Evolutionary conservation across 2,797 vertebrate genomes (phyloP), one percentile per base, ranked within the genome.

Genomic region (Aotus griseimembra): DNA sequence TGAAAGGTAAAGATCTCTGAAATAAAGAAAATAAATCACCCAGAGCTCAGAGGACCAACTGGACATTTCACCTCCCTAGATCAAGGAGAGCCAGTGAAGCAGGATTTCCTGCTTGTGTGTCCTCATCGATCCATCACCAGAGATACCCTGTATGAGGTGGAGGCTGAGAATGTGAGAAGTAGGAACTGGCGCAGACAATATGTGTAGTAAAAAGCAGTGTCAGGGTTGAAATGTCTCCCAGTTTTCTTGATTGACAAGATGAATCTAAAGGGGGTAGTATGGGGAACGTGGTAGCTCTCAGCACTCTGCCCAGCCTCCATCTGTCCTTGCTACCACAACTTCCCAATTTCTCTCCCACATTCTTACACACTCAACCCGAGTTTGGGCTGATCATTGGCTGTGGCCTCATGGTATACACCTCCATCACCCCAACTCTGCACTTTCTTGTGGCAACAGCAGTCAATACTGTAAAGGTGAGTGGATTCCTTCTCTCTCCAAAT

Each of bases 101-200:
- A 41, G 39, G 55, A 36, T 36, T 36, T 36, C 36, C 36, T 36
- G 36, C 36, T 36, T 36, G 36, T 36, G 36, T 36, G 36, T 36
- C 91, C 6, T 46, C 6, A 7, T 9, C 13, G 12, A 28, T 17
- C 11, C 7, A 19, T 28, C 64, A 61, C 17, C 22, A 41, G 36
- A 0, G 4, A n/a, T 6, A 1, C 39, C 20, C 15, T 4, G 28
- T 46, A 4, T 77, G 72, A 76, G 17, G 26, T 5, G 7, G 22
- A 72, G 28, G 22, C 55, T 89, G 36, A 61, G 41, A 11, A 58
- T 2, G 1, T 20, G 17, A 46, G 33, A 28, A 10, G 15, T 28
- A 5, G n/a, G 20, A 17, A 8, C 26, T 17, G 15, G 12, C 7
- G 1, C 22, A 17, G 11, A 20, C 28, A 41, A 11, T 24, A 50